Percentiles rank a stretch among this genome's conserved stretches.
Conservation (phyloP, 1,140 invertebrate genomes). For the Philotrypesis tridentata region DNA sequence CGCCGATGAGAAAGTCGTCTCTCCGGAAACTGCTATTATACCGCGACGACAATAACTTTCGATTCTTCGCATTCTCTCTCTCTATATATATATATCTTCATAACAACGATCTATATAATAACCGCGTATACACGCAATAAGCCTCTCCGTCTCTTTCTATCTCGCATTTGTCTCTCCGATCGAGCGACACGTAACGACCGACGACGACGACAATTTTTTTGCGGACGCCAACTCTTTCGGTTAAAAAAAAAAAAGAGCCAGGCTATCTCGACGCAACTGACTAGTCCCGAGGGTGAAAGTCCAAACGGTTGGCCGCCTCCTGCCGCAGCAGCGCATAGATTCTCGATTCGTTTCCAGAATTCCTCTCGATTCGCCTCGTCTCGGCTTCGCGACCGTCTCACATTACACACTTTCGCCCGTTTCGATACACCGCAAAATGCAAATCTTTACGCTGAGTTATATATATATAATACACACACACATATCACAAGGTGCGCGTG, state of each 20-base stretch:
- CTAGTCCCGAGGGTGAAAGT: slow-evolving; percentile 34
- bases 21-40: not conserved
- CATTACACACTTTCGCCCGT: not conserved
- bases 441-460: too few species aligned
- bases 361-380: not conserved
- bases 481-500: too few species aligned
- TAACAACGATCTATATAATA: not conserved
- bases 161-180: not conserved
- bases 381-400: too few species aligned
- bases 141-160: not conserved
- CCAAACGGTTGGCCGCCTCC: not conserved
- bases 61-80: not conserved
- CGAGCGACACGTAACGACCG: too few species aligned
- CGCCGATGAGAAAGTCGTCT: not conserved
- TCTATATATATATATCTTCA: too few species aligned
- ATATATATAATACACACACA: too few species aligned
- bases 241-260: not conserved
- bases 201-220: not conserved
- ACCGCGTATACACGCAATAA: not conserved
- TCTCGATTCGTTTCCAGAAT: not conserved
- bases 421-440: too few species aligned
- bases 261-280: slow-evolving; percentile 4
- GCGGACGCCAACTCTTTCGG: too few species aligned
- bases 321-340: not conserved
- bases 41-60: not conserved